Evolutionary conservation across 1,140 invertebrate genomes (phyloP).

Genomic region (Uloborus diversus): DNA sequence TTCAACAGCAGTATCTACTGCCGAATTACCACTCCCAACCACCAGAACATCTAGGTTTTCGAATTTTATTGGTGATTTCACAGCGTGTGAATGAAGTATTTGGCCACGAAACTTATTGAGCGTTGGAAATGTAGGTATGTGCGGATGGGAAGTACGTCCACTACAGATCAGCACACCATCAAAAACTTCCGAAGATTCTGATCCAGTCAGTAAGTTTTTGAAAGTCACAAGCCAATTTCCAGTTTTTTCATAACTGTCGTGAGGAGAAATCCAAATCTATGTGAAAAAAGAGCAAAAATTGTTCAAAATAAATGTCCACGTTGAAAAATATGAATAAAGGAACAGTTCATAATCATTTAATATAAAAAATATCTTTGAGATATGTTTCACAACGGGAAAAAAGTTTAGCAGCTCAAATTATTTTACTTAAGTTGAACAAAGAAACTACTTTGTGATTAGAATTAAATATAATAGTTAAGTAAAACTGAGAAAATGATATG

Average conservation of each 20-base stretch:
- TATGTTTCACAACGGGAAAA: too few species aligned
- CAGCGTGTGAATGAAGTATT: conserved; percentile 63
- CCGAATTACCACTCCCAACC: conserved; percentile 62
- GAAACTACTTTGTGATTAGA: too few species aligned
- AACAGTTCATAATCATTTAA: too few species aligned
- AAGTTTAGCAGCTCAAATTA: too few species aligned
- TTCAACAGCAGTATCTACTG: conserved; percentile 57
- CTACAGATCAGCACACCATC: conserved; percentile 65
- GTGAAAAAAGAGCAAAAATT: conserved; percentile 12
- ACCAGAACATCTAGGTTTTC: conserved; percentile 63
- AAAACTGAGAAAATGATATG: too few species aligned
- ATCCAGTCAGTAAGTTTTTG: conserved; percentile 11
- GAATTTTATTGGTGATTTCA: conserved; percentile 60
- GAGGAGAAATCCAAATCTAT: conserved; percentile 58
- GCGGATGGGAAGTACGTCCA: conserved; percentile 63
- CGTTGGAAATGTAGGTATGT: conserved; percentile 59
- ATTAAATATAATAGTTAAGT: too few species aligned
- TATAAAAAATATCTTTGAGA: too few species aligned
- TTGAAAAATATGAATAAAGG: too few species aligned
- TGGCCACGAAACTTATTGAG: conserved; percentile 60
- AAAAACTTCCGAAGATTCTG: conserved; percentile 61
- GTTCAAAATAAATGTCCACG: too few species aligned
- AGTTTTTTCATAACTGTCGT: conserved; percentile 61
- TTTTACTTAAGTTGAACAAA: too few species aligned
- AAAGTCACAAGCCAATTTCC: conserved; percentile 64